Percentiles rank a stretch among this genome's conserved stretches.
Evolutionary conservation across 2,797 vertebrate species (phyloP).

Genomic region (Notolepis coatsorum): DNA sequence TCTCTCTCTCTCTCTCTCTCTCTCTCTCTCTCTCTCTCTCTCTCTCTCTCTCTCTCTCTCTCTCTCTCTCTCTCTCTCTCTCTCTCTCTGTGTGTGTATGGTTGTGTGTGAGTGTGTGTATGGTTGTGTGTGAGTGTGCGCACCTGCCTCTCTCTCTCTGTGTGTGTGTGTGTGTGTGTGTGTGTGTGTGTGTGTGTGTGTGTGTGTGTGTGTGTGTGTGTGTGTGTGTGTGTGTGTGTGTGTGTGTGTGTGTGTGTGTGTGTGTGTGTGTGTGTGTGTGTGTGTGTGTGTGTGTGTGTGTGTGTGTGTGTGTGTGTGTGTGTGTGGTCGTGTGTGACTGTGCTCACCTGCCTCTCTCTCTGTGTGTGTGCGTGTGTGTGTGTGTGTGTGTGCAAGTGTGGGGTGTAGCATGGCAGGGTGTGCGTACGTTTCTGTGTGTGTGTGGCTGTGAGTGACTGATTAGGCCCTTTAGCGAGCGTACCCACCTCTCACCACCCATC

Average conservation of each 20-base stretch:
- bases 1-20: background rate
- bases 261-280: slow-evolving; percentile 3
- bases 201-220: background rate
- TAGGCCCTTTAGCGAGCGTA: slow-evolving; percentile 60
- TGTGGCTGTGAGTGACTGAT: slow-evolving; percentile 56
- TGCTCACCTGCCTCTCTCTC: background rate
- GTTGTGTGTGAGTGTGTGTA: slow-evolving; percentile 21
- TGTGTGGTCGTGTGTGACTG: background rate
- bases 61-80: slow-evolving; percentile 1
- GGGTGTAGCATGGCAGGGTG: slow-evolving; percentile 5
- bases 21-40: background rate
- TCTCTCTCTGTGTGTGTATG: slow-evolving; percentile 31
- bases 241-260: slow-evolving; percentile 4
- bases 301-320: background rate
- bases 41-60: background rate
- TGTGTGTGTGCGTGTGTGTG: slow-evolving; percentile 2
- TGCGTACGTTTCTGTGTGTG: slow-evolving; percentile 29
- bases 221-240: background rate
- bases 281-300: background rate
- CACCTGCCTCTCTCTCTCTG: background rate
- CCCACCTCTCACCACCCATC: slow-evolving; percentile 54
- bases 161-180: background rate
- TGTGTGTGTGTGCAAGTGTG: slow-evolving; percentile 1
- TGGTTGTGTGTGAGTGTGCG: slow-evolving; percentile 9
- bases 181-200: slow-evolving; percentile 3